A percentile compares a stretch with the other conserved stretches of the same genome.
These are phyloP conservation scores for Agrypnia vestita DNA, from an alignment of 1,140 invertebrate species.

Conservation along the genomic window DNA sequence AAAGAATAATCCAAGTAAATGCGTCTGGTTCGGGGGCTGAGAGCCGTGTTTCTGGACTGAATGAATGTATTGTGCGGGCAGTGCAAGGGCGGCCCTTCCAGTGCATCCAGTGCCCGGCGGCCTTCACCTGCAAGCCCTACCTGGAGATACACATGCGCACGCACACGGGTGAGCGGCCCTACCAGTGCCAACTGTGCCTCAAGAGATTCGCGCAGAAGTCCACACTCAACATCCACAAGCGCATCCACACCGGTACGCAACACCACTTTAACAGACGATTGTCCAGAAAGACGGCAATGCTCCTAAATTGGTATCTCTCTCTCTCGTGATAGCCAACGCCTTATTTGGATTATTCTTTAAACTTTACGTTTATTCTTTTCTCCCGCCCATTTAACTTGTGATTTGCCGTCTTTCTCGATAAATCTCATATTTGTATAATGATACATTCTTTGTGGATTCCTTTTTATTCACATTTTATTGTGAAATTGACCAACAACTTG, in stretches of 20 bases:
- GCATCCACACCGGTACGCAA: constrained; percentile 78
- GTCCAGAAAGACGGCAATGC: constrained; percentile 58
- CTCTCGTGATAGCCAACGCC: not conserved
- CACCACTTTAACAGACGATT: constrained; percentile 31
- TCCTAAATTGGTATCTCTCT: constrained; percentile 1
- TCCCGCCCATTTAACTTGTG: not conserved
- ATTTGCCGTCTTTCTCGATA: constrained; percentile 56
- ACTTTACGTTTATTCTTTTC: constrained; percentile 12
- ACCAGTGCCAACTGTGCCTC: constrained; percentile 81
- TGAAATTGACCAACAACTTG: too few species aligned
- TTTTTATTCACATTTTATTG: too few species aligned
- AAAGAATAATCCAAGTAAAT: constrained; percentile 46
- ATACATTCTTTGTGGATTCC: too few species aligned
- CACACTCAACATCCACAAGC: constrained; percentile 83
- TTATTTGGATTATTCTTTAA: constrained; percentile 53
- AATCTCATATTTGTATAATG: constrained; percentile 25
- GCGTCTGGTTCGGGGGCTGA: not conserved
- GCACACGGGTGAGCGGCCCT: constrained; percentile 82
- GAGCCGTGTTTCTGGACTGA: constrained; percentile 45
- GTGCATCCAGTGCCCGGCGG: constrained; percentile 81
- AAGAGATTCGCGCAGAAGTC: constrained; percentile 82
- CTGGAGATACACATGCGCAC: constrained; percentile 85
- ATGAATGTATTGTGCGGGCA: constrained; percentile 63
- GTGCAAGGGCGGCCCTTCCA: constrained; percentile 78
- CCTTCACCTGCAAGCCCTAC: constrained; percentile 82